These are phyloP conservation scores for Actinemys pallida DNA, from an alignment of 2,113 vertebrate species.

Conservation along the genomic window DNA sequence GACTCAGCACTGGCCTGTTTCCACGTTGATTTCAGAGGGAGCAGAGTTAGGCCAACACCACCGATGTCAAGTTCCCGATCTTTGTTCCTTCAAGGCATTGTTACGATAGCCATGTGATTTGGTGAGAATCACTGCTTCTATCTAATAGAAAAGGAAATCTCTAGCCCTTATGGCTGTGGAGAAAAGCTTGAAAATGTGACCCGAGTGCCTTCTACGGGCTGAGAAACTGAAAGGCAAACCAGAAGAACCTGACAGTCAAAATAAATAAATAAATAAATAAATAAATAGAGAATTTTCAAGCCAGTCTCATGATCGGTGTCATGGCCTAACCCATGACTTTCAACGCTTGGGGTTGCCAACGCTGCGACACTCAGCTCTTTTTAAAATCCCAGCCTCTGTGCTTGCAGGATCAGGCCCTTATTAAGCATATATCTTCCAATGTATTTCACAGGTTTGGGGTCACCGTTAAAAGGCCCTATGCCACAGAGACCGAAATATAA, in stretches of 20 bases:
- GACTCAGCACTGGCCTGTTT: neutral
- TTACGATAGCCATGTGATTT: neutral
- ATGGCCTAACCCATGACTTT: neutral
- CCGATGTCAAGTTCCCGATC: neutral
- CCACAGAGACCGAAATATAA: neutral
- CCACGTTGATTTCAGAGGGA: neutral
- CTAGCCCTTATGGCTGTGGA: neutral
- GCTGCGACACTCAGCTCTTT: neutral
- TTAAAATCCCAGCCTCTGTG: neutral
- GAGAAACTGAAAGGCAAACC: neutral
- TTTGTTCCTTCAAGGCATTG: neutral
- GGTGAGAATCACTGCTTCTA: neutral
- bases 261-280: neutral
- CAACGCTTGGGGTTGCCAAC: neutral
- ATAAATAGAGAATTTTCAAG: neutral
- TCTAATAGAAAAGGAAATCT: neutral
- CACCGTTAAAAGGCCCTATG: neutral
- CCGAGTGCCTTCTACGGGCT: neutral
- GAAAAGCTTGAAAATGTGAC: neutral
- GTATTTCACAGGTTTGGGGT: neutral
- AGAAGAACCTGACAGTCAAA: too few relatives aligned
- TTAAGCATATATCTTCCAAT: neutral
- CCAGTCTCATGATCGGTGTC: rapidly evolving
- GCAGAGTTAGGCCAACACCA: neutral
- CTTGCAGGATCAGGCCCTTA: neutral